Base-by-base conservation (phyloP, 2,797 vertebrate species). In the Anguilla obscura region DNA sequence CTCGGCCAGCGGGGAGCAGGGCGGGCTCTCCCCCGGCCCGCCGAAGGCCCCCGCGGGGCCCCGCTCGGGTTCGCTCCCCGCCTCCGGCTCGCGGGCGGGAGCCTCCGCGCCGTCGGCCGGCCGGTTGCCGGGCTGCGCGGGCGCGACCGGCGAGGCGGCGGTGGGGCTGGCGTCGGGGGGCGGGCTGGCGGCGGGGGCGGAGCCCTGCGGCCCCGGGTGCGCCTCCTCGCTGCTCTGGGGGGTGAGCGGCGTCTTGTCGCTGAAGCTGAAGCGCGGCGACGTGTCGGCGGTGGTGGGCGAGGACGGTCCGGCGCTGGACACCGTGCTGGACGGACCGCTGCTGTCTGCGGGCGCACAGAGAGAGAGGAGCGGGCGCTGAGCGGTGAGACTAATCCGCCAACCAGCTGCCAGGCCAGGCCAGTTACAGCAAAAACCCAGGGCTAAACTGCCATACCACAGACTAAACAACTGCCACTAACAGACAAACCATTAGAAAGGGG, bases 251-350 rank as follows among this genome's bases (percentile, higher is more conserved):
- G 95, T 91, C 91, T 97, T 98, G 86, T 98, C 97, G 24, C 94
- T 95, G 93, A 99, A 99, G 95, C 96, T 97, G 96, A 99, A 99
- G 87, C 94, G 96, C 30, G 97, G 93, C 0, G 96, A 97, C 24
- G 95, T 97, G 93, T 98, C 97, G 1, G 96, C 94, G 2, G 97
- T 95, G 58, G 96, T 97, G 86, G 98, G 98, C 21, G 98, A 99
- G 0, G 98, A 99, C 0, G 98, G 98, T 0, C 99, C 98, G 4
- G 98, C 98, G 50, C 98, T 99, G 92, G 98, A 99, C 82, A 99
- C 98, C 0, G 98, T 98, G 90, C 98, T 98, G 91, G 98, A 99
- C 0, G 97, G 98, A 86, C 98, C 98, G 50, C 98, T 99, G 97
- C 98, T 99, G 92, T 98, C 99, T 99, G 96, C 91, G 95, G 93